phyloP scores from a whole-genome alignment of 2,888 invertebrate genomes.

The Empis stercorea region DNA sequence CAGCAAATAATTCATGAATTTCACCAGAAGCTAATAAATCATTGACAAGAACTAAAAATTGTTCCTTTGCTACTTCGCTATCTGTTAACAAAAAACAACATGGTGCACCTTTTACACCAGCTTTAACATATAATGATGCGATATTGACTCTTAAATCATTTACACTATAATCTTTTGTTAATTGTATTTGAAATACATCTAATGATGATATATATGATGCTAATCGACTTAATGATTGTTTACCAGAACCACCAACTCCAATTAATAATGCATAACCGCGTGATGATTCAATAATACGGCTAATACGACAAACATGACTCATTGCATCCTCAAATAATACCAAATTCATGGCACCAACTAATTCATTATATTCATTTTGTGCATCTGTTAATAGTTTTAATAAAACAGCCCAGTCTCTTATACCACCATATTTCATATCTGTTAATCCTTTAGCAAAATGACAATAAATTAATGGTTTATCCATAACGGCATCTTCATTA shows the following conservation, averaged over 20 bases:
- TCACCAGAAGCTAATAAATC: conserved; percentile 90
- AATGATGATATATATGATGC: conserved; percentile 82
- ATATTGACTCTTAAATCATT: conserved; percentile 62
- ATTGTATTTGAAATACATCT: conserved; percentile 85
- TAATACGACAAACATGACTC: conserved; percentile 82
- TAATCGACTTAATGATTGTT: conserved; percentile 78
- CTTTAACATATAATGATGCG: conserved; percentile 69
- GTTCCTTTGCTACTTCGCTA: conserved; percentile 80
- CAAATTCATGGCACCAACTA: conserved; percentile 82
- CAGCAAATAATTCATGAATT: conserved; percentile 77
- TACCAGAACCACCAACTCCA: conserved; percentile 91
- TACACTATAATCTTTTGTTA: conserved; percentile 79
- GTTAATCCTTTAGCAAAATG: conserved; percentile 88
- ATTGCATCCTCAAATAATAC: conserved; percentile 93
- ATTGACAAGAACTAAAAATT: conserved; percentile 82
- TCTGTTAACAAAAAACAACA: conserved; percentile 88
- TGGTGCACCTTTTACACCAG: conserved; percentile 73
- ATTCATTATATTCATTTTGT: conserved; percentile 73
- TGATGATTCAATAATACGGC: conserved; percentile 82
- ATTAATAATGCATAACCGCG: conserved; percentile 84
- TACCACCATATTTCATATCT: conserved; percentile 80
- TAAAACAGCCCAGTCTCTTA: conserved; percentile 56
- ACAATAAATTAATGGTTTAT: conserved; percentile 72
- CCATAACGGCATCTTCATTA: conserved; percentile 58
- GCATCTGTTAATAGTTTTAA: conserved; percentile 67